A percentile compares a stretch with the other conserved stretches of the same genome.
phyloP scores from a whole-genome alignment of 2,888 invertebrate species.

The Dicycla oo region DNA sequence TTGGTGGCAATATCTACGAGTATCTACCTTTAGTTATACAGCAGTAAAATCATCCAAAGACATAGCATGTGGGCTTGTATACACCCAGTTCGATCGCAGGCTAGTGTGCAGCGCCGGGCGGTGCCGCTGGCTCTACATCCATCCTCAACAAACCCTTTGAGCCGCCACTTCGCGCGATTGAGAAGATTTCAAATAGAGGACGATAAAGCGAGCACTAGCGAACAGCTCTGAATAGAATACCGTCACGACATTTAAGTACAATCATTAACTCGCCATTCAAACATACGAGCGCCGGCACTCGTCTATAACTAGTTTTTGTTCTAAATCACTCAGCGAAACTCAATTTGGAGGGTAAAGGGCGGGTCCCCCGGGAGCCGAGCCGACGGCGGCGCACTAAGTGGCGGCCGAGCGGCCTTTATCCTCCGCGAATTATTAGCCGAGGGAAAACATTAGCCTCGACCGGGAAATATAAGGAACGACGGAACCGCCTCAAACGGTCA shows the following conservation, averaged over 20 bases:
- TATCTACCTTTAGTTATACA: neutral
- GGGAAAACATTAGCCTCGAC: slow-evolving; percentile 77
- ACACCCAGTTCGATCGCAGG: neutral
- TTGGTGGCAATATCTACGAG: slow-evolving; percentile 74
- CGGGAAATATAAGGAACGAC: slow-evolving; percentile 73
- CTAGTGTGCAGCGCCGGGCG: neutral
- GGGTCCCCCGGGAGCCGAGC: slow-evolving; percentile 72
- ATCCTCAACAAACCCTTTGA: slow-evolving; percentile 27
- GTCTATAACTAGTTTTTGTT: slow-evolving; percentile 80
- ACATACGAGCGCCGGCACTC: slow-evolving; percentile 70
- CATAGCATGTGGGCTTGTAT: neutral
- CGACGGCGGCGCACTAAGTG: slow-evolving; percentile 72
- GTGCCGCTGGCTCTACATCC: slow-evolving; percentile 19
- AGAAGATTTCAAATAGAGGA: slow-evolving; percentile 47
- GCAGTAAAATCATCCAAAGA: neutral
- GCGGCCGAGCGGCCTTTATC: slow-evolving; percentile 75
- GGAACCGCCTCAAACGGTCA: slow-evolving; percentile 65
- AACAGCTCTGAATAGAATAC: slow-evolving; percentile 46
- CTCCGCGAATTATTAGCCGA: slow-evolving; percentile 78
- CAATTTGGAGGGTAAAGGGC: slow-evolving; percentile 81
- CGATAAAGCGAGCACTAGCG: slow-evolving; percentile 22
- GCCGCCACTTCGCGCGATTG: slow-evolving; percentile 42
- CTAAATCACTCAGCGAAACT: slow-evolving; percentile 84
- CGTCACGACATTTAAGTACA: slow-evolving; percentile 60
- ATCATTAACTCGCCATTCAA: slow-evolving; percentile 68